A percentile compares a stretch with the other conserved stretches of the same genome.
These are phyloP conservation scores for Thumatha senex DNA, from an alignment of 2,888 invertebrate genomes.

Conservation along the genomic window DNA sequence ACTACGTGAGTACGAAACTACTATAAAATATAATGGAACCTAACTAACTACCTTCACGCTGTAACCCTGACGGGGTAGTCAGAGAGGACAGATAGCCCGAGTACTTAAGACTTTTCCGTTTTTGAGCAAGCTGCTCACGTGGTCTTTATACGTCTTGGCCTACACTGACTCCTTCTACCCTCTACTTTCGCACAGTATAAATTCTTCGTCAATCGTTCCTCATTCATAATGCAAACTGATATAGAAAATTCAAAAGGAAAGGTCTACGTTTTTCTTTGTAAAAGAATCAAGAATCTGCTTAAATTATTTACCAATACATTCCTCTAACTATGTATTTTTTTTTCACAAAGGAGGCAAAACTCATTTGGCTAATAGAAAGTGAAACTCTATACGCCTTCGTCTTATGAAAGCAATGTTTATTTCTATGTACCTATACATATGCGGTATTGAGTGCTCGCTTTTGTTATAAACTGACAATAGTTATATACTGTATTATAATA, in stretches of 20 bases:
- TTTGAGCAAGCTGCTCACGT: too few relatives aligned
- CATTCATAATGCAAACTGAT: conserved; percentile 14
- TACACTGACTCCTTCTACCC: too few relatives aligned
- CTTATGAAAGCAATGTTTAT: conserved; percentile 33
- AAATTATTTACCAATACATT: neutral
- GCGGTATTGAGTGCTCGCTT: conserved; percentile 7
- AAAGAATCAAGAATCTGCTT: conserved; percentile 3
- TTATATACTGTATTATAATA: conserved; percentile 3
- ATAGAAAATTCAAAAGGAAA: conserved; percentile 8
- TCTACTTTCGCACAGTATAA: too few relatives aligned
- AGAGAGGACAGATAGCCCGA: too few relatives aligned
- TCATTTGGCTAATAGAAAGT: conserved; percentile 19
- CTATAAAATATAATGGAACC: conserved; percentile 10
- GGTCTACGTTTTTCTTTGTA: conserved; percentile 1
- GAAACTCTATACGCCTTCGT: conserved; percentile 20
- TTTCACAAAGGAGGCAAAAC: conserved; percentile 10
- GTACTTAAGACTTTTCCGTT: too few relatives aligned
- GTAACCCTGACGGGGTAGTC: too few relatives aligned
- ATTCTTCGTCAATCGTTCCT: too few relatives aligned
- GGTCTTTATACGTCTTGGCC: too few relatives aligned
- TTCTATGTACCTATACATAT: conserved; percentile 8
- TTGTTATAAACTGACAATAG: conserved; percentile 20
- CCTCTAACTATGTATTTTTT: neutral
- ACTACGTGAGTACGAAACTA: too few relatives aligned
- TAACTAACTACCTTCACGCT: too few relatives aligned